Conservation (phyloP, 2,888 invertebrate genomes). For the Phalera bucephala region DNA sequence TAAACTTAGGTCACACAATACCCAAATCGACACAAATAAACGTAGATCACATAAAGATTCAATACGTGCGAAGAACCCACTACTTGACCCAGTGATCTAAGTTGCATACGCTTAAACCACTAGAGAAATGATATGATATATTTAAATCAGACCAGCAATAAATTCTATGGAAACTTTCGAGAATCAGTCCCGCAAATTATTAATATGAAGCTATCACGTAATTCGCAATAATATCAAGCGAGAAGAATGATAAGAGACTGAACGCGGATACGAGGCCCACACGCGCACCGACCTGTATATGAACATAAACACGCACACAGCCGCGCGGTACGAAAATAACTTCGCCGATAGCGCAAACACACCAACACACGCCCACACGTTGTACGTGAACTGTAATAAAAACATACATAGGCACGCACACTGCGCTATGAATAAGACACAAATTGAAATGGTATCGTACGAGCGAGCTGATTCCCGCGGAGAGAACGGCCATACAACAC, state of each 20-base stretch:
- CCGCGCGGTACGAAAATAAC: slow-evolving; percentile 66
- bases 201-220: slow-evolving; percentile 35
- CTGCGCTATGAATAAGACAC: slow-evolving; percentile 69
- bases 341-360: slow-evolving; percentile 77
- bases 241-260: slow-evolving; percentile 71
- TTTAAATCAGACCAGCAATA: too few species aligned
- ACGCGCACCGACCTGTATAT: slow-evolving; percentile 33
- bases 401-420: slow-evolving; percentile 69
- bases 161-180: too few species aligned
- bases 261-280: slow-evolving; percentile 70
- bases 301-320: slow-evolving; percentile 46
- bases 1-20: too few species aligned
- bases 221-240: slow-evolving; percentile 58
- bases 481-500: slow-evolving; percentile 25
- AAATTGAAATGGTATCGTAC: slow-evolving; percentile 71
- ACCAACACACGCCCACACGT: slow-evolving; percentile 79
- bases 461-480: slow-evolving; percentile 52
- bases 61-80: too few species aligned
- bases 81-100: too few species aligned
- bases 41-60: too few species aligned
- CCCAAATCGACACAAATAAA: too few species aligned
- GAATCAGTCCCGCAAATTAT: background rate
- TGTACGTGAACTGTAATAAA: slow-evolving; percentile 79
- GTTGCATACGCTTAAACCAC: too few species aligned
- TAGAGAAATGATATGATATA: too few species aligned